phyloP scores from a whole-genome alignment of 2,888 invertebrate species.

The Drymonia ruficornis region DNA sequence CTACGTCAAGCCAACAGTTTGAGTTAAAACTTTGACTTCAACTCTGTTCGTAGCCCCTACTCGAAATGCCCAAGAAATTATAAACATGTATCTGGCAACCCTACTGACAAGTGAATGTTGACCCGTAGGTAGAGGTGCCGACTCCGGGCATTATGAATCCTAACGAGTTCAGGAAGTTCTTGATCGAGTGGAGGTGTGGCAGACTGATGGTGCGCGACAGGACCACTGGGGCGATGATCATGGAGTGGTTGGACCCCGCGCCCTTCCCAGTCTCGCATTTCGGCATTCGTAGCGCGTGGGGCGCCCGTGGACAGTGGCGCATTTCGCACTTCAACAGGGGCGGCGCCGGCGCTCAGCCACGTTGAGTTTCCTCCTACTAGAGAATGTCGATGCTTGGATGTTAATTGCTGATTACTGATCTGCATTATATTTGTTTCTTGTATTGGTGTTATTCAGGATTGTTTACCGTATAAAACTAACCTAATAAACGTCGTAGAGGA shows the following conservation, averaged over 20 bases:
- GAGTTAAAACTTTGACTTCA: too few relatives aligned
- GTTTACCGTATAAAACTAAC: slow-evolving; percentile 28
- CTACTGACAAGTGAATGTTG: slow-evolving; percentile 32
- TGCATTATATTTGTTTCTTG: slow-evolving; percentile 20
- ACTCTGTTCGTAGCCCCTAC: too few relatives aligned
- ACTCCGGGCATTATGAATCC: slow-evolving; percentile 85
- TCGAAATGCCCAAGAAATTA: too few relatives aligned
- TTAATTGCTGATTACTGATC: slow-evolving; percentile 57
- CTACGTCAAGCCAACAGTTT: too few relatives aligned
- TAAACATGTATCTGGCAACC: too few relatives aligned
- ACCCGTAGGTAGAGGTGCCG: slow-evolving; percentile 81
- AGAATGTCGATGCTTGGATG: slow-evolving; percentile 55
- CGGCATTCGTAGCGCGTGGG: slow-evolving; percentile 87
- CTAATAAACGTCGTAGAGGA: slow-evolving; percentile 34
- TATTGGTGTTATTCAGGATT: neutral
- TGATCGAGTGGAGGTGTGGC: slow-evolving; percentile 85
- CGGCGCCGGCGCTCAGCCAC: slow-evolving; percentile 50
- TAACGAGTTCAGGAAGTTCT: slow-evolving; percentile 83
- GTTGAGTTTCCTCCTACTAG: slow-evolving; percentile 65
- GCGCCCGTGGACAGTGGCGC: slow-evolving; percentile 87
- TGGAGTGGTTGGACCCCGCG: slow-evolving; percentile 86
- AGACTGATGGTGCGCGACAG: slow-evolving; percentile 78
- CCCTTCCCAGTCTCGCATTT: slow-evolving; percentile 86
- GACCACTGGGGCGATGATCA: slow-evolving; percentile 74
- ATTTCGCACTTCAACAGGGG: slow-evolving; percentile 67